phyloP scores from a whole-genome alignment of 2,888 invertebrate genomes.

The Alentia gelatinosa region DNA sequence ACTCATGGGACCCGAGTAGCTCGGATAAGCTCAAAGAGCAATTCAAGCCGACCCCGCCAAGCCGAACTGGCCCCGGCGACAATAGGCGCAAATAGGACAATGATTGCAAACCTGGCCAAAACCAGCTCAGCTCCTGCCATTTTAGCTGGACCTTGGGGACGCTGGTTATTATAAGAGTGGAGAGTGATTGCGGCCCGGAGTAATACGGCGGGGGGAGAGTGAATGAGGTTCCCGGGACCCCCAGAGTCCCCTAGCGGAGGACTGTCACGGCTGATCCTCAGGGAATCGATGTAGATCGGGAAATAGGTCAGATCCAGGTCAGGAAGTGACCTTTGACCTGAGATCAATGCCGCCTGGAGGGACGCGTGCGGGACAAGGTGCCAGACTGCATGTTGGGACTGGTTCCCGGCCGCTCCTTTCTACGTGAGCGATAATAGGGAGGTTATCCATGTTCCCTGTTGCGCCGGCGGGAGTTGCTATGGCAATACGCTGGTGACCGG shows the following conservation, averaged over 20 bases:
- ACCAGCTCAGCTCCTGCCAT: neutral
- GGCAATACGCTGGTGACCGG: neutral
- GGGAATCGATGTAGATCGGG: neutral
- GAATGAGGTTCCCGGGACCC: neutral
- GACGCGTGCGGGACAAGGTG: neutral
- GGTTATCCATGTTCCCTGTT: neutral
- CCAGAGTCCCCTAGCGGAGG: neutral
- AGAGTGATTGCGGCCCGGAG: neutral
- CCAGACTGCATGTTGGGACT: neutral
- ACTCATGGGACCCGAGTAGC: neutral
- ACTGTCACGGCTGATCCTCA: neutral
- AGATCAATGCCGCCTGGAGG: neutral
- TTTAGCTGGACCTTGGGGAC: neutral
- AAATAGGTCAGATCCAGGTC: neutral
- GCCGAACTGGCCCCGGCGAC: neutral
- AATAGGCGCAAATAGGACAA: constrained; percentile 34
- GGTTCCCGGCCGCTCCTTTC: neutral
- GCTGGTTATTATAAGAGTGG: neutral
- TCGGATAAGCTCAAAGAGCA: neutral
- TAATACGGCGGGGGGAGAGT: neutral
- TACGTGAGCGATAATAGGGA: neutral
- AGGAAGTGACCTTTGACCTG: neutral
- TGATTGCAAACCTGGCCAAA: constrained; percentile 5
- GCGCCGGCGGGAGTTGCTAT: neutral
- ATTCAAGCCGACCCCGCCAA: neutral